A percentile compares a stretch with the other conserved stretches of the same genome.
phyloP scores from a whole-genome alignment of 2,113 vertebrate genomes.

The Vireo altiloquus region DNA sequence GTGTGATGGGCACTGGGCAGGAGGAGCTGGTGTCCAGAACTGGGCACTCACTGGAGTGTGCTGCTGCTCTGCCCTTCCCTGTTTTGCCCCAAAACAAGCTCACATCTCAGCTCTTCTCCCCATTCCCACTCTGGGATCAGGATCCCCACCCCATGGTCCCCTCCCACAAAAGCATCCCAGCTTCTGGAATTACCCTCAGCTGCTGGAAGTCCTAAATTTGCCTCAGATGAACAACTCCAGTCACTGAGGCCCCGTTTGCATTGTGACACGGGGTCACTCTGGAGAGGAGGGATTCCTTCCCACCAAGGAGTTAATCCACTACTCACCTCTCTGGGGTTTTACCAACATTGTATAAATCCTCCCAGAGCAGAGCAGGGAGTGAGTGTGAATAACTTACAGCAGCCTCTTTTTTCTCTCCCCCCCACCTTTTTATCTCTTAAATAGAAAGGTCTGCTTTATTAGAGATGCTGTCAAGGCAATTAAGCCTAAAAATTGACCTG shows the following conservation, averaged over 20 bases:
- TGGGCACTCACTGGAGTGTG: not conserved
- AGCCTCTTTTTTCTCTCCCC: not conserved
- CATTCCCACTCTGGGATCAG: not conserved
- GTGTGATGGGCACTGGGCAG: not conserved
- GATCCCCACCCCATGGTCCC: too few relatives aligned
- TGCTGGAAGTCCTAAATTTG: not conserved
- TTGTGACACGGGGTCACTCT: accelerated
- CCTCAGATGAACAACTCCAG: not conserved
- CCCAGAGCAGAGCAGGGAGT: not conserved
- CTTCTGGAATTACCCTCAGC: not conserved
- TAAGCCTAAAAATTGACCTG: conserved; percentile 27
- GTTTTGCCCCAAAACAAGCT: not conserved
- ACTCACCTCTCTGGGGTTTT: not conserved
- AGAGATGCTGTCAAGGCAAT: not conserved
- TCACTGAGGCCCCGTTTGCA: not conserved
- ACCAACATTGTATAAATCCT: not conserved
- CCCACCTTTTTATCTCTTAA: not conserved
- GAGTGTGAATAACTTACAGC: conserved; percentile 5
- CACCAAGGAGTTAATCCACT: not conserved
- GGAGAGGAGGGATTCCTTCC: not conserved
- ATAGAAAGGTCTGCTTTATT: not conserved
- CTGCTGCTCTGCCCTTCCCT: not conserved
- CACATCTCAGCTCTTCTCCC: not conserved
- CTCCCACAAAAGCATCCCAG: not conserved
- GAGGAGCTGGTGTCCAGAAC: not conserved